Conservation (phyloP, 1,140 invertebrate genomes). For the Frieseomelitta varia region DNA sequence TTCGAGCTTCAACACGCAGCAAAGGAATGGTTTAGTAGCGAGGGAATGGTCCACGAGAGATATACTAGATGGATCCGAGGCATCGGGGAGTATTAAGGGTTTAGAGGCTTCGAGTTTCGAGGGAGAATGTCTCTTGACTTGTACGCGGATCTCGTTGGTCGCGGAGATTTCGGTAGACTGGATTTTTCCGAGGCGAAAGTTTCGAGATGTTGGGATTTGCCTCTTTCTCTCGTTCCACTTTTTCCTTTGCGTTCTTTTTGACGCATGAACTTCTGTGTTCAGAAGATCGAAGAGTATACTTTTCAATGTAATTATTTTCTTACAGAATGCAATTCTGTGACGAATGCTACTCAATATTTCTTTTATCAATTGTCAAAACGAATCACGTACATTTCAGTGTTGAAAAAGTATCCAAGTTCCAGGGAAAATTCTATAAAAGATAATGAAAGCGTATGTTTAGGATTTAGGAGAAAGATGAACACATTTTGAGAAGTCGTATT, state of each 20-base stretch:
- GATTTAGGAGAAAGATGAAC: not conserved
- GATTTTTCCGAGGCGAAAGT: not conserved
- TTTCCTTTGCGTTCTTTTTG: not conserved
- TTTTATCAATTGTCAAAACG: not conserved
- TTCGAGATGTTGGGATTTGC: not conserved
- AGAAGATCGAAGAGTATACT: not conserved
- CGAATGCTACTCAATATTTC: not conserved
- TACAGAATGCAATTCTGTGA: not conserved
- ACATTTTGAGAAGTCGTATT: too few relatives aligned
- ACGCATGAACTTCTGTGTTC: not conserved
- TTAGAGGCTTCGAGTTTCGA: slow-evolving; percentile 11
- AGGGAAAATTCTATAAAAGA: too few relatives aligned
- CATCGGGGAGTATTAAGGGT: slow-evolving; percentile 16
- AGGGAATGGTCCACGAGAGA: not conserved
- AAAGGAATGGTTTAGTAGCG: not conserved
- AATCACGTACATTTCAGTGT: not conserved
- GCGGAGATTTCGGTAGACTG: not conserved
- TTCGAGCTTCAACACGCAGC: not conserved
- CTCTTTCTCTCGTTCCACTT: not conserved
- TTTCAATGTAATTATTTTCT: not conserved
- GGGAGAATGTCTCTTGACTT: slow-evolving; percentile 11
- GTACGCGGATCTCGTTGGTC: not conserved
- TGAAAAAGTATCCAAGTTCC: not conserved
- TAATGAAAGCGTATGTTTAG: not conserved
- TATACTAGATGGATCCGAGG: slow-evolving; percentile 16